These are phyloP conservation scores for Eidolon helvum DNA, from an alignment of 2,113 vertebrate genomes.

Conservation along the genomic window DNA sequence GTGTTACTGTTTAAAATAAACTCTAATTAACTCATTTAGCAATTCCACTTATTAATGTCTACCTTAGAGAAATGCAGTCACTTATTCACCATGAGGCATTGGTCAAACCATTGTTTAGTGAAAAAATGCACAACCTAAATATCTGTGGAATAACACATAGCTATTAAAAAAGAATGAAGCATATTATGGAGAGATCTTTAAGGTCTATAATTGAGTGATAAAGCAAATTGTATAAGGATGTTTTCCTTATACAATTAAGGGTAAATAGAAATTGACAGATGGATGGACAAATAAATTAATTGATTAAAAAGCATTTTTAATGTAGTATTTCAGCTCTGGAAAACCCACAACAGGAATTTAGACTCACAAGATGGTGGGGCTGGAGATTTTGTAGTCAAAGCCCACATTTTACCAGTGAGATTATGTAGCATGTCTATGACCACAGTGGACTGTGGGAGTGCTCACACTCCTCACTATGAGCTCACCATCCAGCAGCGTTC, in stretches of 20 bases:
- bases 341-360: background rate
- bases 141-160: background rate
- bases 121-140: background rate
- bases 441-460: too few relatives aligned
- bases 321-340: background rate
- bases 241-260: background rate
- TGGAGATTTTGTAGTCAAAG: background rate
- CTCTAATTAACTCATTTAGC: background rate
- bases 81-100: background rate
- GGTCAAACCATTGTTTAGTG: background rate
- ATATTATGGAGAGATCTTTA: background rate
- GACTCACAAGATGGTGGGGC: background rate
- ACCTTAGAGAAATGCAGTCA: background rate
- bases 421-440: background rate
- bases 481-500: accelerated
- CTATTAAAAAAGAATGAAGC: background rate
- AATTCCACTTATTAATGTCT: background rate
- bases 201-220: background rate
- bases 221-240: background rate
- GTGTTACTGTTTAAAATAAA: background rate
- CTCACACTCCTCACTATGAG: background rate
- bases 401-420: background rate
- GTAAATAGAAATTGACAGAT: slow-evolving; percentile 10
- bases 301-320: background rate
- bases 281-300: background rate